These are phyloP conservation scores for Notospermus geniculatus DNA, from an alignment of 1,140 invertebrate species.

Conservation along the genomic window DNA sequence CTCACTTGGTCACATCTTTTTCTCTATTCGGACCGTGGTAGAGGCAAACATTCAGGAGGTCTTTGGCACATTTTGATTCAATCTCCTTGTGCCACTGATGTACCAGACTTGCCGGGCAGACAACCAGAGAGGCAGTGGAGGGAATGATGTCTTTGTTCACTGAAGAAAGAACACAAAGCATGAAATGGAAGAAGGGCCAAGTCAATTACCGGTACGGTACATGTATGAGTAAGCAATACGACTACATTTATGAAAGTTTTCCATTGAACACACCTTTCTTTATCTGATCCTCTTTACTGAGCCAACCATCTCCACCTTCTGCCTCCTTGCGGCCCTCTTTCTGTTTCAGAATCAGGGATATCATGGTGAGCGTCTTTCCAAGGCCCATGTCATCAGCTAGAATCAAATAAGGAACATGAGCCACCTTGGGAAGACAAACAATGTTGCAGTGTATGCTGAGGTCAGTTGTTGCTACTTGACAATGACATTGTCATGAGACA, in stretches of 20 bases:
- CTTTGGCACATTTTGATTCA: conserved; percentile 62
- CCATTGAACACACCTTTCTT: conserved; percentile 37
- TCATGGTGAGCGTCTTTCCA: conserved; percentile 91
- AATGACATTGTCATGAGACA: too few relatives aligned
- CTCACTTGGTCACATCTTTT: conserved; percentile 61
- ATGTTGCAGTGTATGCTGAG: too few relatives aligned
- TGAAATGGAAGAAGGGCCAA: background rate
- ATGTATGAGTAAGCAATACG: background rate
- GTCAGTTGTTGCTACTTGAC: too few relatives aligned
- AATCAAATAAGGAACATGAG: conserved; percentile 20
- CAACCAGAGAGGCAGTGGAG: conserved; percentile 71
- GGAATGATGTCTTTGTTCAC: conserved; percentile 39
- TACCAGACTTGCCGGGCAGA: conserved; percentile 76
- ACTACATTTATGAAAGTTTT: background rate
- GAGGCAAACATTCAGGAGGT: conserved; percentile 65
- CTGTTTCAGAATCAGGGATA: conserved; percentile 70
- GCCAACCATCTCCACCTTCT: conserved; percentile 39
- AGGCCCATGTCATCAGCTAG: conserved; percentile 90
- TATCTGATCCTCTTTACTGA: conserved; percentile 37
- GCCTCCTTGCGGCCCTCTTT: conserved; percentile 33
- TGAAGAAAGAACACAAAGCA: conserved; percentile 18
- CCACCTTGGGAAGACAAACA: conserved; percentile 39
- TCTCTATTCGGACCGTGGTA: conserved; percentile 82
- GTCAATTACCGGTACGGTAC: background rate
- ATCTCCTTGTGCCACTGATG: conserved; percentile 87